A percentile compares a stretch with the other conserved stretches of the same genome.
Conservation (phyloP, 2,797 vertebrate genomes). For the Danio aesculapii region DNA sequence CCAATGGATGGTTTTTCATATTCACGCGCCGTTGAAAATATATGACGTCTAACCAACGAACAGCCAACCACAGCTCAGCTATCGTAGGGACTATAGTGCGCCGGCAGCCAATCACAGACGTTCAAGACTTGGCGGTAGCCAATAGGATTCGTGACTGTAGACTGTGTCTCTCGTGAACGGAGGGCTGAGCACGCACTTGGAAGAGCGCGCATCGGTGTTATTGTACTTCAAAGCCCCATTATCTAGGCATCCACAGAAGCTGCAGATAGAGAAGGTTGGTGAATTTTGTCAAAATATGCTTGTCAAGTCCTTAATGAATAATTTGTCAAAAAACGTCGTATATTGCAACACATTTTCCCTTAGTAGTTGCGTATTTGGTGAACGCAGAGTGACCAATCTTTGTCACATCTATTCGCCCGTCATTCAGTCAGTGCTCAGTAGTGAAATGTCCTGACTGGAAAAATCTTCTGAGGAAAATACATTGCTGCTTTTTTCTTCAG, state of each 20-base stretch:
- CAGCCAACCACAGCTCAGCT: conserved; percentile 49
- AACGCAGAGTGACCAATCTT: conserved; percentile 51
- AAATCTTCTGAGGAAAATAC: neutral
- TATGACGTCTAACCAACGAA: conserved; percentile 54
- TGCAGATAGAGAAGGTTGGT: conserved; percentile 48
- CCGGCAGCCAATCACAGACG: conserved; percentile 50
- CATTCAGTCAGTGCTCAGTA: conserved; percentile 11
- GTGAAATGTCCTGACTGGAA: conserved; percentile 19
- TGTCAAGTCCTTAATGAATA: neutral
- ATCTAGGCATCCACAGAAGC: conserved; percentile 31
- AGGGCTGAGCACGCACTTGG: conserved; percentile 52
- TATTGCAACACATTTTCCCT: conserved; percentile 28
- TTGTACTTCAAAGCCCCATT: conserved; percentile 51
- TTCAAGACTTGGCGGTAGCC: conserved; percentile 59
- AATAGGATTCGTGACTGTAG: conserved; percentile 55
- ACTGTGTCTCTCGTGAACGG: conserved; percentile 51
- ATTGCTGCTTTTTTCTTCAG: neutral
- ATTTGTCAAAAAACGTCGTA: neutral
- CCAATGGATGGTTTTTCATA: conserved; percentile 45
- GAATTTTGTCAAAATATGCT: conserved; percentile 35
- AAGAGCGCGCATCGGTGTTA: conserved; percentile 59
- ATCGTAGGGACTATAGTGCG: conserved; percentile 58
- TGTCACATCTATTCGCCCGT: conserved; percentile 35
- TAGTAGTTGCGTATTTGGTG: conserved; percentile 48
- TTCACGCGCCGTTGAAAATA: conserved; percentile 61